Percentiles rank a stretch among this genome's conserved stretches.
Evolutionary conservation across 2,797 vertebrate genomes (phyloP).

Genomic region (Gallirallus australis): DNA sequence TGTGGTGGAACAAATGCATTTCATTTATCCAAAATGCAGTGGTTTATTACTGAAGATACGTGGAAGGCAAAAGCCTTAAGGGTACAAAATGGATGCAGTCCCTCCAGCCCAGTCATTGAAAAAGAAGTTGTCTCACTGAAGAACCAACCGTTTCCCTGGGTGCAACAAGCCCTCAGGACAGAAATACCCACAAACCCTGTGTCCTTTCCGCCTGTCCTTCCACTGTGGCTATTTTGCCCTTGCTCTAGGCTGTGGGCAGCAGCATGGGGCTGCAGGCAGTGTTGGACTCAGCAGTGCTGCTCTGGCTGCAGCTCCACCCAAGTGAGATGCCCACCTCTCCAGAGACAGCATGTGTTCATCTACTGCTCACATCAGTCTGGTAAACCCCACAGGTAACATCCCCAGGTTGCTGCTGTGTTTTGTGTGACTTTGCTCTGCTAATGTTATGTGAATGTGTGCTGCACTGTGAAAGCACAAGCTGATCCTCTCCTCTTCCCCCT

Average conservation of each 20-base stretch:
- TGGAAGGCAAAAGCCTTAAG: neutral
- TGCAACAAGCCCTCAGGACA: neutral
- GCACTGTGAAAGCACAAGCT: neutral
- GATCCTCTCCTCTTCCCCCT: neutral
- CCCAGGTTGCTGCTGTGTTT: neutral
- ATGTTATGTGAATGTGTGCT: neutral
- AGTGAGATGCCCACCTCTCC: neutral
- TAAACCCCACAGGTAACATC: neutral
- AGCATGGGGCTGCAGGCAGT: neutral
- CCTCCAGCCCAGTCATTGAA: neutral
- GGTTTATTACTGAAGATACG: neutral
- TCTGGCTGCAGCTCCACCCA: neutral
- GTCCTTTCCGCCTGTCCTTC: neutral
- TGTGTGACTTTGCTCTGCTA: neutral
- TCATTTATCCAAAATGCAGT: neutral
- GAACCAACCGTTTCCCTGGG: neutral
- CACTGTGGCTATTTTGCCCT: neutral
- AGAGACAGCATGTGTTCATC: fast-evolving
- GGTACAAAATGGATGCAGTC: neutral
- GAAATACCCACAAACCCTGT: neutral
- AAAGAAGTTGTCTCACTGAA: neutral
- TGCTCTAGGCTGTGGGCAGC: fast-evolving
- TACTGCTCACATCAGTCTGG: fast-evolving
- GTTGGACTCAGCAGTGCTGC: fast-evolving
- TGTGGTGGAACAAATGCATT: neutral